Percentiles rank a stretch among this genome's conserved stretches.
Evolutionary conservation across 2,888 invertebrate genomes (phyloP).

Genomic region (Trachelus stipa): DNA sequence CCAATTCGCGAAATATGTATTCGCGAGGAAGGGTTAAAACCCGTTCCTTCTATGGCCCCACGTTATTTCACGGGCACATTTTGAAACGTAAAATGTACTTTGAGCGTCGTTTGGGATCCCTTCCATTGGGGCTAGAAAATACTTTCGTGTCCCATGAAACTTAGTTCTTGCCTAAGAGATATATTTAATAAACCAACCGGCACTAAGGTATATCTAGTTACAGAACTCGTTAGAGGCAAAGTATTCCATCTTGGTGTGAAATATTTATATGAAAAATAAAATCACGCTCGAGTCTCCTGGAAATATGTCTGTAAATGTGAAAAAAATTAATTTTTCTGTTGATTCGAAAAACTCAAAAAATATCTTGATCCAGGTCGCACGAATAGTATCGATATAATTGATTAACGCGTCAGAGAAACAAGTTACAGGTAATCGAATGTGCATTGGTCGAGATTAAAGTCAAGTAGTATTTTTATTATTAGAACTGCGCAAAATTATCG

Average conservation of each 20-base stretch:
- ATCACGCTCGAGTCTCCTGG: not conserved
- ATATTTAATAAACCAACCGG: not conserved
- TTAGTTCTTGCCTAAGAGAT: not conserved
- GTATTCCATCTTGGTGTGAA: not conserved
- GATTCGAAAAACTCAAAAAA: too few relatives aligned
- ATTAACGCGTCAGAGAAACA: too few relatives aligned
- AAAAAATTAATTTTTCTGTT: not conserved
- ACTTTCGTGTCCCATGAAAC: not conserved
- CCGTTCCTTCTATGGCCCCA: not conserved
- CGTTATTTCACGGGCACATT: constrained; percentile 15
- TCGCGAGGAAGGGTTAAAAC: constrained; percentile 10
- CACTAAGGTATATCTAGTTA: not conserved
- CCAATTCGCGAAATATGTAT: constrained; percentile 2
- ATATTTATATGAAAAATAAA: not conserved
- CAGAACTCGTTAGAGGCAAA: not conserved
- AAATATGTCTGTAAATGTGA: not conserved
- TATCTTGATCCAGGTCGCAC: too few relatives aligned
- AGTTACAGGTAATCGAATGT: not conserved
- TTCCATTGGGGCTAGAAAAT: constrained; percentile 18
- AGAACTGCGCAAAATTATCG: not conserved
- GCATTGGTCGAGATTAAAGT: not conserved
- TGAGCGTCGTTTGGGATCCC: constrained; percentile 12
- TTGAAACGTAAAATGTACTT: constrained; percentile 20
- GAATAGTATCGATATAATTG: not conserved
- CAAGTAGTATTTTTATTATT: not conserved